Evolutionary conservation across 2,113 vertebrate genomes (phyloP).

Genomic region (Tringa solitaria): DNA sequence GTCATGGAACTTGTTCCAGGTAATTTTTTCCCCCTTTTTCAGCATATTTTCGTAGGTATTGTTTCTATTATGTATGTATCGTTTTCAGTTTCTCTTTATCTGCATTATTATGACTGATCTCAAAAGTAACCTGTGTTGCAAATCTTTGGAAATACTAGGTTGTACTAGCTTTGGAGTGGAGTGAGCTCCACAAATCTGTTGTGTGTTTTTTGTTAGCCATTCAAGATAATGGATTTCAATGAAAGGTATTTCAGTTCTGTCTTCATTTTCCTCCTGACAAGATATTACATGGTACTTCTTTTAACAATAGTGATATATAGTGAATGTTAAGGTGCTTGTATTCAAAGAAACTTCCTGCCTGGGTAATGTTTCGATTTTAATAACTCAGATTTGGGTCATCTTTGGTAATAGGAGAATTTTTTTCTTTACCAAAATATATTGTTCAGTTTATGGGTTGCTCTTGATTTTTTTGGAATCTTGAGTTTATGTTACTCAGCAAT

Average conservation of each 20-base stretch:
- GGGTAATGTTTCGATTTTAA: not conserved
- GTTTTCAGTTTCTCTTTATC: not conserved
- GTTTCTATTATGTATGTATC: not conserved
- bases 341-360: not conserved
- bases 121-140: not conserved
- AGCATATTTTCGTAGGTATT: not conserved
- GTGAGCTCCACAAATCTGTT: not conserved
- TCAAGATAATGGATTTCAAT: not conserved
- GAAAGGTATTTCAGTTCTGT: not conserved
- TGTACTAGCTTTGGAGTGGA: not conserved
- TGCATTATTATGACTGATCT: not conserved
- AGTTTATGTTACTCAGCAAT: not conserved
- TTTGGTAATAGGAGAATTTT: not conserved
- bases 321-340: not conserved
- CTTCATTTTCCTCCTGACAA: not conserved
- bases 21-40: slow-evolving; percentile 53
- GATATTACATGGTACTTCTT: not conserved
- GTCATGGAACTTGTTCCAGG: slow-evolving; percentile 98
- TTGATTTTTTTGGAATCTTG: not conserved
- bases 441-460: not conserved
- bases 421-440: not conserved
- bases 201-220: not conserved
- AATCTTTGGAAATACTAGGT: not conserved
- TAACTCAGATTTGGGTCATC: not conserved
- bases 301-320: not conserved